A percentile compares a stretch with the other conserved stretches of the same genome.
These are phyloP conservation scores for Thunnus maccoyii DNA, from an alignment of 2,113 vertebrate genomes.

Conservation along the genomic window DNA sequence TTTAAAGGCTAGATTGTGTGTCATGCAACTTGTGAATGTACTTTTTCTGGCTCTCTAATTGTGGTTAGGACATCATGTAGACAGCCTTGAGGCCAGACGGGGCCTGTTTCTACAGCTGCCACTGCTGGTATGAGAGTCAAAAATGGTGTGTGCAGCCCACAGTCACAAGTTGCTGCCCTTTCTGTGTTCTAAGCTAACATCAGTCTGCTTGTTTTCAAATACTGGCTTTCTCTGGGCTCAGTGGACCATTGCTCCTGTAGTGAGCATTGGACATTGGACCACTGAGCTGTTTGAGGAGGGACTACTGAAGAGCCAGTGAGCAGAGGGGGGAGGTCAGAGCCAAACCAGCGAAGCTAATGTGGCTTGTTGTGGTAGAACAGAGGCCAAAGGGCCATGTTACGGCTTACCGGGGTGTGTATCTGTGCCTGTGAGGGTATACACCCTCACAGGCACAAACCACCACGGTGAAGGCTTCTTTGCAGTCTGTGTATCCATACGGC, in stretches of 20 bases:
- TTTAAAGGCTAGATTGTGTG: neutral
- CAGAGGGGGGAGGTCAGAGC: conserved; percentile 3
- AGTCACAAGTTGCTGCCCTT: neutral
- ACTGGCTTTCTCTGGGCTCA: neutral
- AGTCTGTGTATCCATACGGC: conserved; percentile 57
- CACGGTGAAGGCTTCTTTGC: conserved; percentile 44
- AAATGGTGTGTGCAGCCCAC: conserved; percentile 12
- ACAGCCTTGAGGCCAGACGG: conserved; percentile 14
- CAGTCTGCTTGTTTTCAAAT: conserved; percentile 8
- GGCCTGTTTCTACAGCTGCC: conserved; percentile 33
- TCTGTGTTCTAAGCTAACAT: conserved; percentile 15
- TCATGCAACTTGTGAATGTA: neutral
- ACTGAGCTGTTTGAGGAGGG: conserved; percentile 28
- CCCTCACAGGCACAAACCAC: conserved; percentile 32
- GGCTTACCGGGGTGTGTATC: conserved; percentile 18
- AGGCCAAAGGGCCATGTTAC: conserved; percentile 51
- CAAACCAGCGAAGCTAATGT: conserved; percentile 44
- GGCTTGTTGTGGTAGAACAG: conserved; percentile 29
- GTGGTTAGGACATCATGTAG: conserved; percentile 8
- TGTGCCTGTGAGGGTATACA: conserved; percentile 15
- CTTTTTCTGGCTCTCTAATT: conserved; percentile 15
- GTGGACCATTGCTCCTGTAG: neutral
- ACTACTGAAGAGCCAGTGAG: conserved; percentile 13
- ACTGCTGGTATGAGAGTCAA: conserved; percentile 37
- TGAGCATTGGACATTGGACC: neutral